Evolutionary conservation across 2,797 vertebrate species (phyloP).

Genomic region (Eulemur albifrons): DNA sequence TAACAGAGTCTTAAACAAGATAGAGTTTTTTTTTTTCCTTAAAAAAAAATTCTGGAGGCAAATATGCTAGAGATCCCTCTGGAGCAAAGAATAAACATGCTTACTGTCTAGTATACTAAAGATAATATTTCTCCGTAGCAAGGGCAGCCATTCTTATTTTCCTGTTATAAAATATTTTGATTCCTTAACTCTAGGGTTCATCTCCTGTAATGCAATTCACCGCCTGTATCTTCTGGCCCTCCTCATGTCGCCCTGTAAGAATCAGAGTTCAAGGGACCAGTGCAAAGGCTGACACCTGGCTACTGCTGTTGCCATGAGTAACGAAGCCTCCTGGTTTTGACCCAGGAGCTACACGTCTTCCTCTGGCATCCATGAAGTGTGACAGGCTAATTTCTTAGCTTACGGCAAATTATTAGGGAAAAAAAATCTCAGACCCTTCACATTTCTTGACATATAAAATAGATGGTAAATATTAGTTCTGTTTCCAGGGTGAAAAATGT

Average conservation of each 20-base stretch:
- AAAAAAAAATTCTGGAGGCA: background rate
- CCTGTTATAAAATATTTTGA: background rate
- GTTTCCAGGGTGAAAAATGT: background rate
- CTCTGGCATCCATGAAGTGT: background rate
- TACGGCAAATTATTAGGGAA: background rate
- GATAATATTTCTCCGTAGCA: background rate
- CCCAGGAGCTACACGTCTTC: background rate
- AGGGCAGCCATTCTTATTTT: background rate
- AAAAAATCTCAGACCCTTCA: background rate
- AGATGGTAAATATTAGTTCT: background rate
- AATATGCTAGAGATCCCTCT: background rate
- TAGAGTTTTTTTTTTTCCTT: background rate
- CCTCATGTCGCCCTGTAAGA: accelerated
- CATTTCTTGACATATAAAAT: background rate
- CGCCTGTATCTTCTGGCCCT: background rate
- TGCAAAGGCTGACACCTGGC: background rate
- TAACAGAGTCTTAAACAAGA: background rate
- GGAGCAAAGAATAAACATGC: background rate
- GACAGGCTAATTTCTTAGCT: background rate
- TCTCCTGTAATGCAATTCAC: background rate
- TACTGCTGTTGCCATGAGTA: background rate
- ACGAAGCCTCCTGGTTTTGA: background rate
- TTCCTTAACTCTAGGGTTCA: background rate
- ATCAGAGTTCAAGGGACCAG: background rate
- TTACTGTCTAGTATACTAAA: background rate